Evolutionary conservation across 2,113 vertebrate species (phyloP).

Genomic region (Sporophila hypoxantha): DNA sequence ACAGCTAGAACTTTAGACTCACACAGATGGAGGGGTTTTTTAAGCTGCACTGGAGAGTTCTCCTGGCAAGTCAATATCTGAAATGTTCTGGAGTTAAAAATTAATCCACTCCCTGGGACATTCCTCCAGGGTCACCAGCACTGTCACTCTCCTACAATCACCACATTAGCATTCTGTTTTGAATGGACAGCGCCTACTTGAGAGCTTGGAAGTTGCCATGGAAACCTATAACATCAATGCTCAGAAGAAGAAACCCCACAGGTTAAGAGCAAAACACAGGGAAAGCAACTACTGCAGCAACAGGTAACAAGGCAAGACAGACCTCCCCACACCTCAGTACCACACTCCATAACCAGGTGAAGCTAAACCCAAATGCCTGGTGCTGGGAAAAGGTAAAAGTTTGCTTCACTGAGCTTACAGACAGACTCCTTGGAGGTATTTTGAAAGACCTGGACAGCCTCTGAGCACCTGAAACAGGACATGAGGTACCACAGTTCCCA

Average conservation of each 20-base stretch:
- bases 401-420: neutral
- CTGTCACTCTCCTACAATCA: neutral
- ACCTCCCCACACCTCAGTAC: neutral
- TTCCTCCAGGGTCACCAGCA: neutral
- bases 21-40: rapidly evolving
- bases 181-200: neutral
- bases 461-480: neutral
- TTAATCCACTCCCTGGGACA: neutral
- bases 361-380: neutral
- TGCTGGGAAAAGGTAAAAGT: neutral
- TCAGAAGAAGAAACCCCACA: neutral
- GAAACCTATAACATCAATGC: neutral
- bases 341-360: neutral
- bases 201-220: neutral
- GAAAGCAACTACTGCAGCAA: neutral
- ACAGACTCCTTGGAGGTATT: neutral
- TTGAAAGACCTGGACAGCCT: neutral
- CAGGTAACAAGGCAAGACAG: neutral
- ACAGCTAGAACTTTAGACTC: neutral
- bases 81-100: neutral
- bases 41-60: neutral
- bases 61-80: neutral
- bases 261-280: neutral
- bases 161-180: neutral
- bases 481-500: neutral